Evolutionary conservation across 2,797 vertebrate genomes (phyloP).

Genomic region (Molossus molossus): DNA sequence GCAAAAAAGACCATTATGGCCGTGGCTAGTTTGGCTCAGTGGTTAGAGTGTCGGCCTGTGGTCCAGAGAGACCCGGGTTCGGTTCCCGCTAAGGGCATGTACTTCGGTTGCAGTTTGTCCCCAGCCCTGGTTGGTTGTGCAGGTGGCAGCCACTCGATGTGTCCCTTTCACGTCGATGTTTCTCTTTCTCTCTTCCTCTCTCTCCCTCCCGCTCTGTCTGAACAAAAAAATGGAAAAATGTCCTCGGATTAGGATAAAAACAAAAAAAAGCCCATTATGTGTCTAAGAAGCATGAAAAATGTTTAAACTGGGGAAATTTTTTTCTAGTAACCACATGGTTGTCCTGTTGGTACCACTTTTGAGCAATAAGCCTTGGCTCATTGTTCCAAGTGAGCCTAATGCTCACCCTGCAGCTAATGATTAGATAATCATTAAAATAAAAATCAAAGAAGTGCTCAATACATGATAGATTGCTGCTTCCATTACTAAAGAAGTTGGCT

Average conservation of each 20-base stretch:
- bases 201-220: too few relatives aligned
- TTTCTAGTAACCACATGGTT: constrained; percentile 7
- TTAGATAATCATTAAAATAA: not conserved
- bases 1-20: not conserved
- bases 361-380: constrained; percentile 10
- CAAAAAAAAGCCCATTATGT: not conserved
- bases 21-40: too few relatives aligned
- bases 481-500: not conserved
- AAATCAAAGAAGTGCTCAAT: not conserved
- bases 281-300: not conserved
- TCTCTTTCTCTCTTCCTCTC: too few relatives aligned
- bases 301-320: not conserved
- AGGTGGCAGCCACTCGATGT: too few relatives aligned
- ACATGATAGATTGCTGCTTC: not conserved
- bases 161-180: too few relatives aligned
- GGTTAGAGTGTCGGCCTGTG: too few relatives aligned
- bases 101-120: too few relatives aligned
- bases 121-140: too few relatives aligned
- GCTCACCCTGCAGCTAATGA: not conserved
- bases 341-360: not conserved
- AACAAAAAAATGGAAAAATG: too few relatives aligned
- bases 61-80: too few relatives aligned
- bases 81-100: too few relatives aligned
- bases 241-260: too few relatives aligned
- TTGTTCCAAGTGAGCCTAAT: not conserved